A percentile compares a stretch with the other conserved stretches of the same genome.
Conservation (phyloP, 1,140 invertebrate species). For the Temnothorax longispinosus region DNA sequence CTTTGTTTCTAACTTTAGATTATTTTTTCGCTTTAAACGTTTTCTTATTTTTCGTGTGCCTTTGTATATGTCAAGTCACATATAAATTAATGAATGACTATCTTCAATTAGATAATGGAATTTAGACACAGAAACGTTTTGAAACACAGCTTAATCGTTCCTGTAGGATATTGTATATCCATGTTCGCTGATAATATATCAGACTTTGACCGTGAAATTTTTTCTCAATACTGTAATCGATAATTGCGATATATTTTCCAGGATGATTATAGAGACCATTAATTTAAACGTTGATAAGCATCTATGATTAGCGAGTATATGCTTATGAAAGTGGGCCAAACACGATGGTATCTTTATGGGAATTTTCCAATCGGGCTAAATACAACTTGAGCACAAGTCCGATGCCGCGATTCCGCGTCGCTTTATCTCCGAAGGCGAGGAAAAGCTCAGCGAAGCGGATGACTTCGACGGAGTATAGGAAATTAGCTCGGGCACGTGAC, state of each 20-base stretch:
- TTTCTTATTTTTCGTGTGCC: not conserved
- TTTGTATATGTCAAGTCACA: not conserved
- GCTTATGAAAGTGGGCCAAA: slow-evolving; percentile 28
- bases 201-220: slow-evolving; percentile 14
- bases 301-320: not conserved
- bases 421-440: not conserved
- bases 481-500: slow-evolving; percentile 52
- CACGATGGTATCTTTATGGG: slow-evolving; percentile 41
- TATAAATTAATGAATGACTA: not conserved
- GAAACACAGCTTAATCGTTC: not conserved
- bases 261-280: slow-evolving; percentile 6
- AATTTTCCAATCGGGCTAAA: not conserved
- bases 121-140: not conserved
- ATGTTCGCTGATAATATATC: slow-evolving; percentile 3
- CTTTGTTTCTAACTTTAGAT: not conserved
- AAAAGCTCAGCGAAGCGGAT: not conserved
- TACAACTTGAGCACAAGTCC: not conserved
- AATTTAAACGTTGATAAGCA: slow-evolving; percentile 17
- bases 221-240: not conserved
- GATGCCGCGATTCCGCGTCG: not conserved
- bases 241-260: slow-evolving; percentile 1
- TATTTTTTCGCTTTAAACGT: not conserved
- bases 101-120: not conserved
- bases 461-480: slow-evolving; percentile 22
- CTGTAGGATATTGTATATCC: not conserved